Evolutionary conservation across 2,888 invertebrate species (phyloP).

Genomic region (Bugulina stolonifera): DNA sequence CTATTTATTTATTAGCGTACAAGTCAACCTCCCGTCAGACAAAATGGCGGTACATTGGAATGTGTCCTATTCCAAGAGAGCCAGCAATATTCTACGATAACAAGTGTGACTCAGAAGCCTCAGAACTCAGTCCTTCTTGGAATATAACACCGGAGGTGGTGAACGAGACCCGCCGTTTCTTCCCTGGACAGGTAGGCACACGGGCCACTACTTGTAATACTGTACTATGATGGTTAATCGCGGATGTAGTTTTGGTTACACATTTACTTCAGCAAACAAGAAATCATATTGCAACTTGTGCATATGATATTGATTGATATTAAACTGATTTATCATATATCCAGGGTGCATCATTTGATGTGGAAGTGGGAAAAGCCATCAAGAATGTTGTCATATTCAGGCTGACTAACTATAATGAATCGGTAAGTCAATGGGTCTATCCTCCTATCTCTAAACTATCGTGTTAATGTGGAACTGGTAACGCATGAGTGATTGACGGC

Average conservation of each 20-base stretch:
- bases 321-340: too few species aligned
- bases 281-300: too few species aligned
- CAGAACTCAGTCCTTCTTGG: not conserved
- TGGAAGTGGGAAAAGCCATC: slow-evolving; percentile 6
- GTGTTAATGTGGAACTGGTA: too few species aligned
- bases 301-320: too few species aligned
- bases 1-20: not conserved
- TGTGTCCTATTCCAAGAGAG: not conserved
- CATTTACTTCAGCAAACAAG: too few species aligned
- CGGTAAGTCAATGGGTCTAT: slow-evolving; percentile 4
- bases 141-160: not conserved
- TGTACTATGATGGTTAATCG: too few species aligned
- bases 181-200: not conserved
- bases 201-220: too few species aligned
- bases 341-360: not conserved
- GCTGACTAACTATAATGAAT: not conserved
- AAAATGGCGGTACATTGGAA: not conserved
- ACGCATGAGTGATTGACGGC: too few species aligned
- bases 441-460: too few species aligned
- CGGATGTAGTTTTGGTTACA: too few species aligned
- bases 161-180: not conserved
- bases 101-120: not conserved
- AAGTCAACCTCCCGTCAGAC: not conserved
- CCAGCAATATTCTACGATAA: not conserved
- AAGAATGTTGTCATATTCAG: slow-evolving; percentile 19